phyloP scores from a whole-genome alignment of 2,888 invertebrate species.

The Didymodactylos carnosus region DNA sequence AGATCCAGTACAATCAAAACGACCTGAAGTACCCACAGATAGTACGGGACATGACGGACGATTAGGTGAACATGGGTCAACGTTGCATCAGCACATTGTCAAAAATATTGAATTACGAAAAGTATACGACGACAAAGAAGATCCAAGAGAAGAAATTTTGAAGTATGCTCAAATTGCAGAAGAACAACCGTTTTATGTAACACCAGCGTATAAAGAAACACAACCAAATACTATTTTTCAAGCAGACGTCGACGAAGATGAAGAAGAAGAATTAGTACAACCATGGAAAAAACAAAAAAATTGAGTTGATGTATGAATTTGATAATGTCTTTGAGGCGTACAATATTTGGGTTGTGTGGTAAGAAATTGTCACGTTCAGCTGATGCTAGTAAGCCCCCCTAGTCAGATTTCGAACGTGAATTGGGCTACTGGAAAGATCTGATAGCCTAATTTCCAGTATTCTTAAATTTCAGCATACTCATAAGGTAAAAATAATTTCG shows the following conservation, averaged over 20 bases:
- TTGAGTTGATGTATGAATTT: too few relatives aligned
- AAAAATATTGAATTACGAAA: conserved; percentile 69
- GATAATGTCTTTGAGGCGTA: too few relatives aligned
- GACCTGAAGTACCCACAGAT: conserved; percentile 41
- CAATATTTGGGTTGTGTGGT: too few relatives aligned
- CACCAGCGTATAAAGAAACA: conserved; percentile 10
- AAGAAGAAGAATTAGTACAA: not conserved
- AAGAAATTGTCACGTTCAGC: too few relatives aligned
- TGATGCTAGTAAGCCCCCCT: too few relatives aligned
- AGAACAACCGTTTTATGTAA: conserved; percentile 78
- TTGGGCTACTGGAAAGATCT: too few relatives aligned
- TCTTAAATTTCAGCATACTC: too few relatives aligned
- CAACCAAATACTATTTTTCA: conserved; percentile 13
- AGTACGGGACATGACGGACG: conserved; percentile 56
- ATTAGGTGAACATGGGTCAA: conserved; percentile 79
- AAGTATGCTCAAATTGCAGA: conserved; percentile 81
- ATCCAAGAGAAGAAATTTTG: conserved; percentile 79
- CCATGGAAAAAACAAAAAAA: conserved; percentile 3
- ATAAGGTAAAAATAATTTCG: too few relatives aligned
- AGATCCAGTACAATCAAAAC: conserved; percentile 37
- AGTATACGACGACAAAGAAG: conserved; percentile 44
- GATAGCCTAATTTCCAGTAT: too few relatives aligned
- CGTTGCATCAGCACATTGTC: conserved; percentile 82
- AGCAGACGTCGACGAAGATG: not conserved
- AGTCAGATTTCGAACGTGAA: too few relatives aligned